Evolutionary conservation across 2,888 invertebrate species (phyloP), one percentile per base, ranked within the genome.

Genomic region (Patella depressa): DNA sequence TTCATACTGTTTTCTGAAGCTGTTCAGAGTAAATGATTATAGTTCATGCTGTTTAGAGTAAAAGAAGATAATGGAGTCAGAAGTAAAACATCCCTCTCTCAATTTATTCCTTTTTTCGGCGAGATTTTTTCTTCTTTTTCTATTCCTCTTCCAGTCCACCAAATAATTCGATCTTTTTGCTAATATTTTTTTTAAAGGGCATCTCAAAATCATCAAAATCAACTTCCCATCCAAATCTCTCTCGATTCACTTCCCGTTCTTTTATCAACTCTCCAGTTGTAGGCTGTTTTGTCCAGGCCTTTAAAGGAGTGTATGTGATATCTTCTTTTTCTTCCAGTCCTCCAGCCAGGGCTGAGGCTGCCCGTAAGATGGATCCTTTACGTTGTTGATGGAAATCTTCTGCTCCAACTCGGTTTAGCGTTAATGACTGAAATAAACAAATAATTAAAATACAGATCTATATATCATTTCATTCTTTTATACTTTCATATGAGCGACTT

Each of bases 121-220:
- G 45, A 9, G 45, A 45, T 45, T 45, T 45, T 45, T 45, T 45
- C 45, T 45, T 45, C 45, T 45, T 45, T 9, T 45, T 45, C 24
- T 24, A 34, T 54, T 72, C 72, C 45, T 88, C 88, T 65, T 88
- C 89, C 24, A 81, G 80, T 15, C 84, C 88, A 17, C 86, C 89
- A 80, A 86, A 79, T 54, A 80, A 84, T 77, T 85, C 85, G 4
- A 88, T 82, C 78, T 85, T 85, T 73, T 85, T 84, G n/a, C 83
- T 77, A 5, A 91, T 82, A 81, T 91, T 91, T 78, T 88, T 85
- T 70, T 88, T 84, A 82, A 91, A 91, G 4, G 91, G 91, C 89
- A 90, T 91, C 79, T 89, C 84, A 82, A 90, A 91, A 80, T 91
- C 91, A 15, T 85, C 84, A 79, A 92, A 92, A 84, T 92, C 92